Conservation (phyloP, 2,888 invertebrate species). For the Lepidochrysops patricia region DNA sequence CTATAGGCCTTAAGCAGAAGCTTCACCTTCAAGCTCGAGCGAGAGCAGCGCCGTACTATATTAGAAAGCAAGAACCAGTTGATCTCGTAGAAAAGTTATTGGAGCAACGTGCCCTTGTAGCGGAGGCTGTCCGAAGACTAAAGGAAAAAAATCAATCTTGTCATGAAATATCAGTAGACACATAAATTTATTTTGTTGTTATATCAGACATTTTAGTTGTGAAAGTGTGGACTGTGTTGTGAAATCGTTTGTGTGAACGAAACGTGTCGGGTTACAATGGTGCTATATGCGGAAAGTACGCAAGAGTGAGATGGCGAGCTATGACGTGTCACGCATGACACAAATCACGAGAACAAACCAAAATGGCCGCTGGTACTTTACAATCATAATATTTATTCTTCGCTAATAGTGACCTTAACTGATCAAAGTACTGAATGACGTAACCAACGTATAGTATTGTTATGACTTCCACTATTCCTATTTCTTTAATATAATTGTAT, state of each 20-base stretch:
- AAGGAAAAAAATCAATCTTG: conserved; percentile 68
- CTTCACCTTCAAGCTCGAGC: conserved; percentile 69
- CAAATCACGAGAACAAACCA: conserved; percentile 71
- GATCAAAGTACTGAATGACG: conserved; percentile 71
- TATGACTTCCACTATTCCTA: conserved; percentile 38
- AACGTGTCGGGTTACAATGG: conserved; percentile 75
- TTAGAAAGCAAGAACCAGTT: conserved; percentile 71
- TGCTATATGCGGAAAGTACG: conserved; percentile 73
- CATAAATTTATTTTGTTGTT: conserved; percentile 50
- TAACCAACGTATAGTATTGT: conserved; percentile 54
- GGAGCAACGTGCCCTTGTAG: conserved; percentile 69
- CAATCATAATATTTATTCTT: conserved; percentile 75
- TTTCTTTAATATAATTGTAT: conserved; percentile 31
- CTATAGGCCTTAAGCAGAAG: conserved; percentile 69
- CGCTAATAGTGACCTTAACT: conserved; percentile 70
- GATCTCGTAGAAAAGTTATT: conserved; percentile 66
- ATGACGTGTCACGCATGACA: conserved; percentile 68
- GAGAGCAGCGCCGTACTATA: conserved; percentile 67
- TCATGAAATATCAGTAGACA: conserved; percentile 69
- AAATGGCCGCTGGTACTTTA: conserved; percentile 71
- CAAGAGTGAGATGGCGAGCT: conserved; percentile 60
- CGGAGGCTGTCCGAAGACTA: conserved; percentile 68
- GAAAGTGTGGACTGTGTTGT: conserved; percentile 73
- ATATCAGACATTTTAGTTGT: conserved; percentile 69
- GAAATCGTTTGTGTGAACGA: conserved; percentile 73